Conservation (phyloP, 2,113 vertebrate genomes). For the Capreolus pygargus region DNA sequence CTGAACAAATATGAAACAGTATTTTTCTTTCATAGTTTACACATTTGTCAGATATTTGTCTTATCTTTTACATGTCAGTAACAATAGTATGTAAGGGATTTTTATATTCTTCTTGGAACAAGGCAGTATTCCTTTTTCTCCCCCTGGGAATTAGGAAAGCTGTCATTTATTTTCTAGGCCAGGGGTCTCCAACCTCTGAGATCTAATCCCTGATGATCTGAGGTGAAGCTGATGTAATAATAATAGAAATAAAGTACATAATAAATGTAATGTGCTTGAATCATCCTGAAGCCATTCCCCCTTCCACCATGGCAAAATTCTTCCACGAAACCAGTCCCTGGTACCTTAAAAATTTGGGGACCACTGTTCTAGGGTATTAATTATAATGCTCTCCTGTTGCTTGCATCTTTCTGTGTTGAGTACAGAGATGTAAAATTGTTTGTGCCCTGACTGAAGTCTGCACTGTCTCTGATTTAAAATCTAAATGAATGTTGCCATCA, state of each 20-base stretch:
- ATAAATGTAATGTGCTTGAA: not conserved
- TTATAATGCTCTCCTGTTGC: not conserved
- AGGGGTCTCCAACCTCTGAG: not conserved
- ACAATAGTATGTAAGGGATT: not conserved
- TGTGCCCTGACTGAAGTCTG: not conserved
- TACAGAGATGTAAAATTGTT: not conserved
- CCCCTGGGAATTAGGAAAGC: not conserved
- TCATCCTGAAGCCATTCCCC: not conserved
- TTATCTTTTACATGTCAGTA: not conserved
- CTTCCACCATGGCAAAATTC: not conserved
- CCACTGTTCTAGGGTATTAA: not conserved
- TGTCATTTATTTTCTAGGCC: not conserved
- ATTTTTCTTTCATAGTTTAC: constrained; percentile 7
- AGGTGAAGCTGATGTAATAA: not conserved
- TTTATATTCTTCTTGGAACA: not conserved
- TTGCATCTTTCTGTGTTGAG: not conserved
- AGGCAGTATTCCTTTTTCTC: not conserved
- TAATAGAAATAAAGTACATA: not conserved
- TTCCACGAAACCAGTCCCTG: not conserved
- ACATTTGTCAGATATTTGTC: not conserved
- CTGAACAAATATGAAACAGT: not conserved
- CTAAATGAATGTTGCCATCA: not conserved
- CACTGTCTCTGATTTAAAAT: not conserved
- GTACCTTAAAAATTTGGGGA: not conserved
- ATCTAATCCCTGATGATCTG: not conserved